Evolutionary conservation across 2,113 vertebrate species (phyloP).

Genomic region (Marmota flaviventris): DNA sequence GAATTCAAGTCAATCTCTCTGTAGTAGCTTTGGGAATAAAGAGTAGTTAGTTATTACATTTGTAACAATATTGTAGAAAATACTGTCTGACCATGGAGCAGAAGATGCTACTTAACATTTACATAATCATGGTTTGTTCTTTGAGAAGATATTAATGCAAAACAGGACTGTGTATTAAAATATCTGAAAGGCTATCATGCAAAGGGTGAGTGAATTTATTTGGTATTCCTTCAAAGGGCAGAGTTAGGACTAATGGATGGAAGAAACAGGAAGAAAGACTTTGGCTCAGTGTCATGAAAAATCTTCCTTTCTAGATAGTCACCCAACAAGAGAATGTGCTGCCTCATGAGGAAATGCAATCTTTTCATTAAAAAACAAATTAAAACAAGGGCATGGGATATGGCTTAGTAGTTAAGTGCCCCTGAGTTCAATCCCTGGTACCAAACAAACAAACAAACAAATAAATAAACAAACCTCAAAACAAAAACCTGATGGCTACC

Average conservation of each 20-base stretch:
- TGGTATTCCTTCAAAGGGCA: neutral
- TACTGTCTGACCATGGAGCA: constrained; percentile 33
- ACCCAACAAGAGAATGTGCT: constrained; percentile 14
- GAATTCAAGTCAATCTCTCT: constrained; percentile 36
- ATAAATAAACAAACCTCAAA: neutral
- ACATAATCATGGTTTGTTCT: constrained; percentile 16
- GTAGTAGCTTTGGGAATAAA: constrained; percentile 22
- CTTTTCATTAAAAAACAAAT: neutral
- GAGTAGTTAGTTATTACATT: constrained; percentile 25
- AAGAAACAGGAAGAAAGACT: constrained; percentile 29
- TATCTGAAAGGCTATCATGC: neutral
- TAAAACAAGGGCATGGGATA: too few relatives aligned
- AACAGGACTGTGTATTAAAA: neutral
- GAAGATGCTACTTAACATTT: constrained; percentile 48
- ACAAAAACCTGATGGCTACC: neutral
- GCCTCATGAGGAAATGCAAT: neutral
- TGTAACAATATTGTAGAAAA: neutral
- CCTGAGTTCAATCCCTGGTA: too few relatives aligned
- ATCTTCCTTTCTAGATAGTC: neutral
- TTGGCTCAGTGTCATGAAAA: constrained; percentile 28
- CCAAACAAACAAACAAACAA: too few relatives aligned
- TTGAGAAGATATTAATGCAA: neutral
- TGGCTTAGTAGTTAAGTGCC: too few relatives aligned
- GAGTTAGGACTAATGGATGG: constrained; percentile 28
- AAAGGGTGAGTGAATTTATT: constrained; percentile 56